Evolutionary conservation across 1,140 invertebrate species (phyloP).

Genomic region (Lasioglossum baleicum): DNA sequence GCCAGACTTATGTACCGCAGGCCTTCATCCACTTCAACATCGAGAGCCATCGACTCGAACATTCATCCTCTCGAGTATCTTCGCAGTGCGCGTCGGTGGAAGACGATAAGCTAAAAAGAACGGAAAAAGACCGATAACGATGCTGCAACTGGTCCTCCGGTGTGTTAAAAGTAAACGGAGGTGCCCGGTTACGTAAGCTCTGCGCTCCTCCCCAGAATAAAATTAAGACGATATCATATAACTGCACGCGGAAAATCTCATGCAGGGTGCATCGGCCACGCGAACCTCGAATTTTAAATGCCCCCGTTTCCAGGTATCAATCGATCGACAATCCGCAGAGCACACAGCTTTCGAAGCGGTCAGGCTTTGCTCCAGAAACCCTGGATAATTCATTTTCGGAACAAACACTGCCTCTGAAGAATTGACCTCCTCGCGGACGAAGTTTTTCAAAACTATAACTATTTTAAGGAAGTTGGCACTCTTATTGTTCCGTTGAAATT

Average conservation of each 20-base stretch:
- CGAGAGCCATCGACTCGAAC: constrained; percentile 60
- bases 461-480: no score
- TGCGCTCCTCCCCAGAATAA: background rate
- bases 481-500: no score
- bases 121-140: constrained; percentile 51
- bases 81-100: constrained; percentile 52
- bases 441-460: no score
- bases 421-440: background rate
- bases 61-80: constrained; percentile 60
- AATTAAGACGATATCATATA: background rate
- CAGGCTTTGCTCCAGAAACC: no score
- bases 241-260: background rate
- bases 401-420: no score
- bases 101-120: constrained; percentile 54
- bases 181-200: background rate
- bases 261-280: background rate
- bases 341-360: no score
- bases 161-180: constrained; percentile 45
- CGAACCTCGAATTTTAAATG: background rate
- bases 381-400: no score
- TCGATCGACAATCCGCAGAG: no score
- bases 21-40: constrained; percentile 62
- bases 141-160: constrained; percentile 34
- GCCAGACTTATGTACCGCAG: constrained; percentile 61
- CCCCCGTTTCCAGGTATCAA: background rate